Percentiles rank a stretch among this genome's conserved stretches.
Evolutionary conservation across 2,797 vertebrate species (phyloP).

Genomic region (Argentina silus): DNA sequence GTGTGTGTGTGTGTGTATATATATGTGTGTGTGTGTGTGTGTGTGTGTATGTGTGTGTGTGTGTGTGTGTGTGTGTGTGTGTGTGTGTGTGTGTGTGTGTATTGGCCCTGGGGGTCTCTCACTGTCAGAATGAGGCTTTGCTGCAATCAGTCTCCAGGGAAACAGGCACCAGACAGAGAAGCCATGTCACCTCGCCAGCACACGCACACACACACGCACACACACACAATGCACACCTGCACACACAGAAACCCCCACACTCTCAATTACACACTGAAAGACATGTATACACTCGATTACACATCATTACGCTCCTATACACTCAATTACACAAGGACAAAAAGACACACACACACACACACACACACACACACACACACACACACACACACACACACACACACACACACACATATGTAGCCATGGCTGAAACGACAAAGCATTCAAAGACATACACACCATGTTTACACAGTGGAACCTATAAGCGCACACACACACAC

Average conservation of each 20-base stretch:
- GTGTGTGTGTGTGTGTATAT: slow-evolving; percentile 14
- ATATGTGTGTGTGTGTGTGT: too few relatives aligned
- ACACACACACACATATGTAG: slow-evolving; percentile 44
- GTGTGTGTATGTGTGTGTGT: slow-evolving; percentile 16
- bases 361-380: slow-evolving; percentile 32
- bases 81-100: slow-evolving; percentile 37
- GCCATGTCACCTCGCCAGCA: slow-evolving; percentile 60
- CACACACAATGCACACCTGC: slow-evolving; percentile 28
- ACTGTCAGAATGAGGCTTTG: slow-evolving; percentile 56
- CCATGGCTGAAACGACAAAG: slow-evolving; percentile 33
- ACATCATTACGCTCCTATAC: slow-evolving; percentile 64
- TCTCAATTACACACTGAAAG: slow-evolving; percentile 50
- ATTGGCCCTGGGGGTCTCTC: slow-evolving; percentile 63
- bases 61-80: slow-evolving; percentile 6
- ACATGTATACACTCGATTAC: slow-evolving; percentile 58
- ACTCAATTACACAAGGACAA: slow-evolving; percentile 72
- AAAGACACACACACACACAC: slow-evolving; percentile 33
- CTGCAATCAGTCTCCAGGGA: slow-evolving; percentile 78
- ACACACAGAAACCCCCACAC: slow-evolving; percentile 42
- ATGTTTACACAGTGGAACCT: slow-evolving; percentile 41
- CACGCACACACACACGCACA: slow-evolving; percentile 42
- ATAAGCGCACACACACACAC: slow-evolving; percentile 3
- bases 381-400: slow-evolving; percentile 15
- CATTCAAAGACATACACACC: slow-evolving; percentile 22
- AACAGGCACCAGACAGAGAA: slow-evolving; percentile 67